Evolutionary conservation across 1,140 invertebrate species (phyloP), one percentile per base, ranked within the genome.

Genomic region (Cotesia chilonis): DNA sequence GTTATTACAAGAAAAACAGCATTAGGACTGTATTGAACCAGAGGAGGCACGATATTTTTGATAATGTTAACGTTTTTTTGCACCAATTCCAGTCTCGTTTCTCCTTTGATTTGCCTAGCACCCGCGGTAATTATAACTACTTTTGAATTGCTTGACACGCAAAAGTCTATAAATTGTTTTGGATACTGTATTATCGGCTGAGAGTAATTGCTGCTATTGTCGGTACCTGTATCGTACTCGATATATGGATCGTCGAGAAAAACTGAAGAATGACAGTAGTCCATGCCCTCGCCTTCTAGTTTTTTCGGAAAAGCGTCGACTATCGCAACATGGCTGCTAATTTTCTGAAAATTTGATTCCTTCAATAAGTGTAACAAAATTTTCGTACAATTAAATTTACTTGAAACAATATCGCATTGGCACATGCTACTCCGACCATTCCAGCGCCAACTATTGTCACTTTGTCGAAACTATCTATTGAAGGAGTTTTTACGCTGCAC

Each of bases 381-480:
- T 54, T 63, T 37, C n/a, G n/a, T 60, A 2, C 12, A 7, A 52
- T 47, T 75, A 28, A 55, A 35, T 78, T 28, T 79, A 90, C 90
- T 82, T 91, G 89, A 20, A 89, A 88, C 17, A 92, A 82, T 71
- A 92, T 85, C 10, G 86, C 83, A 76, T 88, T 90, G 14, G 87
- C 89, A 75, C 87, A 85, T 4, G 90, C 88, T 83, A 91, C 88
- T 54, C 91, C 91, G 67, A 92, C 90, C 82, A 89, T 89, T 36
- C 91, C 91, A 37, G 89, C 87, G 10, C 91, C 91, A 9, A 92
- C 90, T 57, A 92, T 80, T 3, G 90, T 88, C 28, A 91, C 86
- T 81, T 91, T 91, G 73, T 80, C 79, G 57, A 80, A 73, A 14
- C 82, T 81, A 20, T 84, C 82, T 51, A 70, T 76, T 2, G 80